A percentile compares a stretch with the other conserved stretches of the same genome.
These are phyloP conservation scores for Tenebrosternarchus preto DNA, from an alignment of 2,113 vertebrate genomes.

Conservation along the genomic window DNA sequence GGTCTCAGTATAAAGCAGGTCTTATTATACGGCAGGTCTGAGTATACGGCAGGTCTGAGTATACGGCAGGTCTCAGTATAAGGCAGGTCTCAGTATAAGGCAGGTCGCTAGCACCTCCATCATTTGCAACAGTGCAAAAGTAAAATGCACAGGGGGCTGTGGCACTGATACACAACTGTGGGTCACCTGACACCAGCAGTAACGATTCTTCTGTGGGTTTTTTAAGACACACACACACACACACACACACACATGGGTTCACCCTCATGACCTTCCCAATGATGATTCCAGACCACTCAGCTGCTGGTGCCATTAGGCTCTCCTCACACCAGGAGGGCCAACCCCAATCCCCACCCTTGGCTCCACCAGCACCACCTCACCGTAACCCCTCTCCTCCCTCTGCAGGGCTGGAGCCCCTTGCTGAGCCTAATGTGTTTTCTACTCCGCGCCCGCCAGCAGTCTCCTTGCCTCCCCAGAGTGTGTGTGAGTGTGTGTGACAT, in stretches of 20 bases:
- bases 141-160: conserved; percentile 8
- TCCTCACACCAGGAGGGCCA: conserved; percentile 44
- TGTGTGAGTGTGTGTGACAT: conserved; percentile 28
- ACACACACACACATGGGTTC: conserved; percentile 49
- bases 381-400: conserved; percentile 10
- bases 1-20: too few relatives aligned
- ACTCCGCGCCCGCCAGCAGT: conserved; percentile 30
- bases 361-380: conserved; percentile 18
- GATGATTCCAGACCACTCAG: conserved; percentile 71
- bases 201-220: conserved; percentile 61
- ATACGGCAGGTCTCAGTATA: too few relatives aligned
- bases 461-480: conserved; percentile 40
- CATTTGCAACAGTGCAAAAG: not conserved
- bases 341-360: not conserved
- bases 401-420: conserved; percentile 39
- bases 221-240: conserved; percentile 52
- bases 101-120: too few relatives aligned
- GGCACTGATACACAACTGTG: conserved; percentile 6
- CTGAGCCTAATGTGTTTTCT: conserved; percentile 44
- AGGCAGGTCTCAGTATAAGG: too few relatives aligned
- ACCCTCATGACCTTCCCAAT: conserved; percentile 60
- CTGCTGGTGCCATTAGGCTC: conserved; percentile 72
- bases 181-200: conserved; percentile 63
- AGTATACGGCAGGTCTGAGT: too few relatives aligned
- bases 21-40: too few relatives aligned